These are phyloP conservation scores for Sorex fumeus DNA, from an alignment of 2,113 vertebrate genomes.

Conservation along the genomic window DNA sequence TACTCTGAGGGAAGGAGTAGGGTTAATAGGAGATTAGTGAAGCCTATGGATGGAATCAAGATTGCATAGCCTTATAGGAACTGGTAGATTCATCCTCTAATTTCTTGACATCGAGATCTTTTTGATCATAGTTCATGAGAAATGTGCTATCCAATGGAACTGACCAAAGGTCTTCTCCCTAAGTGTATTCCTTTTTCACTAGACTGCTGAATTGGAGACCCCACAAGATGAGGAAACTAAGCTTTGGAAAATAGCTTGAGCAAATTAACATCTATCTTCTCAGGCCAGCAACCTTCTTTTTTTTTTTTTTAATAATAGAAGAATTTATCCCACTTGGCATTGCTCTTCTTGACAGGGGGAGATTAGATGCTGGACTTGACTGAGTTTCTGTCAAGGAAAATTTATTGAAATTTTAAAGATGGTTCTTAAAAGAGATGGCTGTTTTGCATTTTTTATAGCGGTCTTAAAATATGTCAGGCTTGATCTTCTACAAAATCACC, in stretches of 20 bases:
- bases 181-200: constrained; percentile 33
- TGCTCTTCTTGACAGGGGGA: constrained; percentile 72
- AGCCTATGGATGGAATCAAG: not conserved
- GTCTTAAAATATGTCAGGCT: constrained; percentile 69
- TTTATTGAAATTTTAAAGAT: constrained; percentile 77
- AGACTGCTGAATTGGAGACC: not conserved
- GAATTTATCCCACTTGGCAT: not conserved
- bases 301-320: not conserved
- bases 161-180: not conserved
- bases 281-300: not conserved
- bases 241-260: not conserved
- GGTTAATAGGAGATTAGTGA: not conserved
- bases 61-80: not conserved
- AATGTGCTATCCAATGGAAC: not conserved
- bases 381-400: constrained; percentile 74
- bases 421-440: constrained; percentile 74
- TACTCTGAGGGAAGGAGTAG: too few relatives aligned
- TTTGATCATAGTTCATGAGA: not conserved
- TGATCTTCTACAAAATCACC: constrained; percentile 68
- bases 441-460: constrained; percentile 76
- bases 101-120: not conserved
- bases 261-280: constrained; percentile 46
- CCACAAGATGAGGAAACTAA: not conserved
- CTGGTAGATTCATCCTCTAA: too few relatives aligned
- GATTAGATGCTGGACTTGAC: constrained; percentile 76